Conservation (phyloP, 2,113 vertebrate species). For the Petroica traversi region DNA sequence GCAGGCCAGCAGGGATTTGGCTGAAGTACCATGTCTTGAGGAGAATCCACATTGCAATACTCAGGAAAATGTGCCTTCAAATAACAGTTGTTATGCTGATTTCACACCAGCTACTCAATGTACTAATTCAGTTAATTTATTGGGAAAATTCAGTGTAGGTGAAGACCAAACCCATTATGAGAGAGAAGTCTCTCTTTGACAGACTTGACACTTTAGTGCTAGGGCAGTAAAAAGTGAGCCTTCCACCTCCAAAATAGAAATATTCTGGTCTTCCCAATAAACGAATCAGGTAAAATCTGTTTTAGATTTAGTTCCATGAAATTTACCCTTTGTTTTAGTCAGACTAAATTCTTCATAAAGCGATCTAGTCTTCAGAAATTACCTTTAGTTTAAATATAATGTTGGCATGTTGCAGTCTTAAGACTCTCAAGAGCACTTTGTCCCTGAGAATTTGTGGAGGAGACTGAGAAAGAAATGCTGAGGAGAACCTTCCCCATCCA, state of each 20-base stretch:
- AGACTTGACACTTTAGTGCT: not conserved
- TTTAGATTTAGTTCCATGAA: not conserved
- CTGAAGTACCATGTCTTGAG: not conserved
- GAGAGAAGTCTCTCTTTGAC: not conserved
- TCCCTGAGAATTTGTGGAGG: not conserved
- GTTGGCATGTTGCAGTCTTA: not conserved
- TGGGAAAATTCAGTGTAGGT: not conserved
- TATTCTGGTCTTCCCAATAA: not conserved
- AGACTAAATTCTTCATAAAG: not conserved
- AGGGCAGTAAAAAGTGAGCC: not conserved
- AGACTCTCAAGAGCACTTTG: not conserved
- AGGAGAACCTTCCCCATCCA: not conserved
- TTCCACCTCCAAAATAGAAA: not conserved
- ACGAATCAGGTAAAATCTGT: not conserved
- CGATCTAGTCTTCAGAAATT: not conserved
- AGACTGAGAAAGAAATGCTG: not conserved
- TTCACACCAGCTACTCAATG: not conserved
- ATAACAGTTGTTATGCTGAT: not conserved
- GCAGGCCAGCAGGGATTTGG: not conserved
- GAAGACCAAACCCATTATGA: not conserved
- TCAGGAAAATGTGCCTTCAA: not conserved
- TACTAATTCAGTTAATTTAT: not conserved
- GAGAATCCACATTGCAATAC: not conserved
- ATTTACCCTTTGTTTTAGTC: not conserved
- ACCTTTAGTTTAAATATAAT: not conserved